Percentiles rank a stretch among this genome's conserved stretches.
Conservation (phyloP, 2,113 vertebrate genomes). For the Psilopogon haemacephalus region DNA sequence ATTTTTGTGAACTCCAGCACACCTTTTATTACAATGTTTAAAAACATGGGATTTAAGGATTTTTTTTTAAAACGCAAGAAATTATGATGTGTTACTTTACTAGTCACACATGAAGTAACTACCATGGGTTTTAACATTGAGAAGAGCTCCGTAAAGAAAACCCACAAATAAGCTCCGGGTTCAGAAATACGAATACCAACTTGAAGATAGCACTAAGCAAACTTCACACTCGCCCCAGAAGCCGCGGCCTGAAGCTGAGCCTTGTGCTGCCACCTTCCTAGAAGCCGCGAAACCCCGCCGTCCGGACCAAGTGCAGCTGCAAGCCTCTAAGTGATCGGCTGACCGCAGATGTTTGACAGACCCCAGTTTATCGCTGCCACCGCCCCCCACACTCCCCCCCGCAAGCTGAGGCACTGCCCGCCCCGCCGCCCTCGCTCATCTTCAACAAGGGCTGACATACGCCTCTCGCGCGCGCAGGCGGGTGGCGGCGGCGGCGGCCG, state of each 20-base stretch:
- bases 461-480: too few species aligned
- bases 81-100: not conserved
- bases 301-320: not conserved
- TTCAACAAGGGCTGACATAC: not conserved
- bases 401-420: not conserved
- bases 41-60: accelerated
- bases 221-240: not conserved
- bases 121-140: not conserved
- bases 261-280: too few species aligned
- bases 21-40: accelerated
- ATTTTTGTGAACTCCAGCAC: not conserved
- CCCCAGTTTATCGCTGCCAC: not conserved
- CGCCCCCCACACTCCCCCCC: not conserved
- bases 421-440: not conserved
- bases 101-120: not conserved
- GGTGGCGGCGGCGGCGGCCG: not conserved
- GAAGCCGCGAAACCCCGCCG: not conserved
- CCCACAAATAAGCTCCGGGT: accelerated
- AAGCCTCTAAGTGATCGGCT: not conserved
- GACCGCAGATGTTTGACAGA: not conserved
- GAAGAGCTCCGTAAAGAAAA: not conserved
- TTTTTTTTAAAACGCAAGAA: not conserved
- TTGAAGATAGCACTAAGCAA: accelerated
- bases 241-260: accelerated
- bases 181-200: accelerated